A percentile compares a stretch with the other conserved stretches of the same genome.
phyloP scores from a whole-genome alignment of 2,797 vertebrate genomes.

The Phyllotis vaccarum region DNA sequence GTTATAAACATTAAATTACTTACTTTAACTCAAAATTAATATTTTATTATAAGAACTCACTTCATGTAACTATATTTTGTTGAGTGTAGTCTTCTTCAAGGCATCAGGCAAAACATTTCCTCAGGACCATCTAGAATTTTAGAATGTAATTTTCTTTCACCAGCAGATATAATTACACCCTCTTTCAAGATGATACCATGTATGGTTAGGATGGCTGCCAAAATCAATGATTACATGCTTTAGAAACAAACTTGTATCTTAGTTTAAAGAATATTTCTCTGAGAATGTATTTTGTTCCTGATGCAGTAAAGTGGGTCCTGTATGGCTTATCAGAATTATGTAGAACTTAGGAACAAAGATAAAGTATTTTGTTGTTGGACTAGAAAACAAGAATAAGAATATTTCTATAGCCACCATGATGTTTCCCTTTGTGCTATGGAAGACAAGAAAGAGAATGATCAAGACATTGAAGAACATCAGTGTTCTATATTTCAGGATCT shows the following conservation, averaged over 20 bases:
- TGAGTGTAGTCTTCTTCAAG: background rate
- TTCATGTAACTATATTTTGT: background rate
- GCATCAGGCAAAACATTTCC: background rate
- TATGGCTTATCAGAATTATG: background rate
- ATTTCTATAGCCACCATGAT: background rate
- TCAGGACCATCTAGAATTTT: background rate
- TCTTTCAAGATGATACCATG: background rate
- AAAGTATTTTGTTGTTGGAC: background rate
- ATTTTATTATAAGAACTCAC: background rate
- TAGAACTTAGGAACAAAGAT: background rate
- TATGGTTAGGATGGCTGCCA: background rate
- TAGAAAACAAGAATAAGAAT: background rate
- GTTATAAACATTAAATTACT: background rate
- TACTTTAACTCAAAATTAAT: background rate
- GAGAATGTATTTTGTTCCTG: background rate
- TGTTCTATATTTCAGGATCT: background rate
- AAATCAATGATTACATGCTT: background rate
- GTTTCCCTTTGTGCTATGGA: background rate
- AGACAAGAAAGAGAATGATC: background rate
- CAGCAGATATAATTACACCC: too few relatives aligned
- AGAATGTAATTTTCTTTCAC: background rate
- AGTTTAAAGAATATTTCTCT: background rate
- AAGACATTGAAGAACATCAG: background rate
- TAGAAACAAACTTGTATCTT: background rate
- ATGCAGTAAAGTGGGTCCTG: background rate